A percentile compares a stretch with the other conserved stretches of the same genome.
phyloP scores from a whole-genome alignment of 2,888 invertebrate genomes.

The Cerceris rybyensis region DNA sequence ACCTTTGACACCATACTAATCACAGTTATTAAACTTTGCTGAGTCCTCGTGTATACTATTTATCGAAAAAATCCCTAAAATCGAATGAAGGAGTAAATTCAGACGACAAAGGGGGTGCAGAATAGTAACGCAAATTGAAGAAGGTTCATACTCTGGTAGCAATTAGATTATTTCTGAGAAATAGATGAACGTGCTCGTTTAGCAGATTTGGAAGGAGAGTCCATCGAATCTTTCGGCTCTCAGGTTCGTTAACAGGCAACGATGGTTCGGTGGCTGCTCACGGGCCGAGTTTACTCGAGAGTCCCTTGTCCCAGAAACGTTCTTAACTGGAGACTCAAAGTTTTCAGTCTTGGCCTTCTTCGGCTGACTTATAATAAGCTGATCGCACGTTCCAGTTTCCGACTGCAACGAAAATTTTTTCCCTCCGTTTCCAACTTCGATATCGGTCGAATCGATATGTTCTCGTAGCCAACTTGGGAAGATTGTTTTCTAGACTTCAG shows the following conservation, averaged over 20 bases:
- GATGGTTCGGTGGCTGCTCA: conserved; percentile 52
- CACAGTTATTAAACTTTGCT: too few relatives aligned
- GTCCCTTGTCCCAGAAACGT: conserved; percentile 68
- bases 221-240: conserved; percentile 39
- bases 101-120: background rate
- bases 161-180: conserved; percentile 27
- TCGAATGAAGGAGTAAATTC: conserved; percentile 4
- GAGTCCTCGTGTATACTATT: too few relatives aligned
- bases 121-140: conserved; percentile 25
- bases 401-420: conserved; percentile 44
- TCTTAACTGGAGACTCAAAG: conserved; percentile 57
- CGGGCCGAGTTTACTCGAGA: conserved; percentile 62
- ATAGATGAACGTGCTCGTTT: conserved; percentile 19
- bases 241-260: conserved; percentile 61
- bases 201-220: conserved; percentile 49
- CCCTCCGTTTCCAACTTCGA: conserved; percentile 3
- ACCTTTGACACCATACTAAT: too few relatives aligned
- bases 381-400: conserved; percentile 64
- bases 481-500: conserved; percentile 14
- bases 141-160: conserved; percentile 31
- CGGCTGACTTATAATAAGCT: conserved; percentile 67
- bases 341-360: conserved; percentile 59
- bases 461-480: conserved; percentile 16
- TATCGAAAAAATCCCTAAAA: background rate
- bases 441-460: conserved; percentile 46